Evolutionary conservation across 2,797 vertebrate genomes (phyloP).

Genomic region (Rhabdophis nuchalis): DNA sequence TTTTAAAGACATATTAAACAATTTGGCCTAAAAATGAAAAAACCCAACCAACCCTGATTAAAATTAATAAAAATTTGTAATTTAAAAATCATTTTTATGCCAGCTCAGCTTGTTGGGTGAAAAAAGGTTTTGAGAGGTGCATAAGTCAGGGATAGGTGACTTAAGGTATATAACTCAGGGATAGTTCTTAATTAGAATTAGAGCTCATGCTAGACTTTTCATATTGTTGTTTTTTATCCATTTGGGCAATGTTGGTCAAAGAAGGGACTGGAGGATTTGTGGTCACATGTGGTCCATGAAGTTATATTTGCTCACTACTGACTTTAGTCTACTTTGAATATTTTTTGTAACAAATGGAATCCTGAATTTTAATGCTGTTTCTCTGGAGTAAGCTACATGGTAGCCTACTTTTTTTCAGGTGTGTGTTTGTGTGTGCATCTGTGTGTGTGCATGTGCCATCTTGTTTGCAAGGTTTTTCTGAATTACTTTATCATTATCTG

Average conservation of each 20-base stretch:
- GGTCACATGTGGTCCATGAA: background rate
- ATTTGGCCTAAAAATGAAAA: no score
- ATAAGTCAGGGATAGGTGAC: no score
- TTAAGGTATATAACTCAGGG: no score
- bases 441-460: background rate
- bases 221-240: background rate
- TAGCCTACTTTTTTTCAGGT: background rate
- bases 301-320: background rate
- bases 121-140: no score
- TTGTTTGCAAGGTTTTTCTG: background rate
- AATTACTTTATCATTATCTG: no score
- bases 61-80: no score
- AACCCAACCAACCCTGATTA: no score
- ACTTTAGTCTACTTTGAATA: background rate
- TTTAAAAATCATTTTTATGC: no score
- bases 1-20: no score
- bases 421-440: no score
- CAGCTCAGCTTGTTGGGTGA: no score
- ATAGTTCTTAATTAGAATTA: no score
- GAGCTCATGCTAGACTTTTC: background rate
- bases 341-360: background rate
- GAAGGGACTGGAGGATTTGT: background rate
- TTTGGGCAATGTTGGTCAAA: background rate
- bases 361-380: background rate
- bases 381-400: background rate